A percentile compares a stretch with the other conserved stretches of the same genome.
These are phyloP conservation scores for Calameuta idolon DNA, from an alignment of 2,888 invertebrate species.

Conservation along the genomic window DNA sequence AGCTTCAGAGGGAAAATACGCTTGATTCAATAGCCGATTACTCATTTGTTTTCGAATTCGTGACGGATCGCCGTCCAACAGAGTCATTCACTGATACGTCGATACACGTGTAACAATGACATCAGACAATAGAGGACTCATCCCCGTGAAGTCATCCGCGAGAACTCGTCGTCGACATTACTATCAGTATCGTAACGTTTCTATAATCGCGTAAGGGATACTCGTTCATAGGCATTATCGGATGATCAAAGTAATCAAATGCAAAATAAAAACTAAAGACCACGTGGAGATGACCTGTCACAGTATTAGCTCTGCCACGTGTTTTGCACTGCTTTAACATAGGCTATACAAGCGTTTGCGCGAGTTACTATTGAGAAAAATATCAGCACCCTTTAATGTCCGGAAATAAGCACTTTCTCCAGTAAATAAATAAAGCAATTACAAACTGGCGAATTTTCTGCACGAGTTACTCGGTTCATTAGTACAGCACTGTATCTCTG, in stretches of 20 bases:
- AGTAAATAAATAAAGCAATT: neutral
- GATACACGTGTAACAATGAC: neutral
- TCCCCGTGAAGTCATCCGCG: neutral
- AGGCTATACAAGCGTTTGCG: neutral
- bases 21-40: neutral
- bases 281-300: neutral
- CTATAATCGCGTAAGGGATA: neutral
- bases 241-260: neutral
- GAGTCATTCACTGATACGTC: neutral
- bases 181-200: neutral
- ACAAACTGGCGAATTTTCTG: neutral
- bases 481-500: neutral
- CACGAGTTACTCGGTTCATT: neutral
- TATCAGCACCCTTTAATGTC: neutral
- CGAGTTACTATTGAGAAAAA: neutral
- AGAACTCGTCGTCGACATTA: neutral
- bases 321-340: neutral
- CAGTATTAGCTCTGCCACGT: neutral
- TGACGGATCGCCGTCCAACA: neutral
- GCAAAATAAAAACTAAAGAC: neutral
- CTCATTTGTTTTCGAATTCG: neutral
- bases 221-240: neutral
- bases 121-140: neutral
- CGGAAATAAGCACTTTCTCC: neutral
- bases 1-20: neutral